These are phyloP conservation scores for Haliaeetus leucogaster DNA, from an alignment of 2,113 vertebrate genomes.

Conservation along the genomic window DNA sequence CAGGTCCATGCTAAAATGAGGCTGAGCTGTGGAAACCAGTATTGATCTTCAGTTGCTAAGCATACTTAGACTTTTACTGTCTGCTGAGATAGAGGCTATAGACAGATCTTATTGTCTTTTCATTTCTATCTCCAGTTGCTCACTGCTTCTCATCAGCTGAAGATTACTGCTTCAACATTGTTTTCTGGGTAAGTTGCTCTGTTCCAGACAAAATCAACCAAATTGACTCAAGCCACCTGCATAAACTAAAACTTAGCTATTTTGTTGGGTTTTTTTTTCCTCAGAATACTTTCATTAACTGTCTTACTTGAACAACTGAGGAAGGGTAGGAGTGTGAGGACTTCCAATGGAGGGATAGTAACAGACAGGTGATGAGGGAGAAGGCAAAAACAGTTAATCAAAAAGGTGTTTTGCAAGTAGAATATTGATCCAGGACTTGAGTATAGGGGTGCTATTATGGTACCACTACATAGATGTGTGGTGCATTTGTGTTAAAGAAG, in stretches of 20 bases:
- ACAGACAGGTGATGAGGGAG: neutral
- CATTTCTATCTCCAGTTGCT: neutral
- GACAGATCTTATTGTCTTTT: neutral
- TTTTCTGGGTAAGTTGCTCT: neutral
- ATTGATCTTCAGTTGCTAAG: neutral
- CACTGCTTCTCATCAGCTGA: neutral
- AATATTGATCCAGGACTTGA: neutral
- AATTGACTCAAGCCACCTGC: neutral
- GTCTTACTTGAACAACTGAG: neutral
- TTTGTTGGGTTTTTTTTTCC: neutral
- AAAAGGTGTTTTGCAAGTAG: neutral
- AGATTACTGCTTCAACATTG: accelerated
- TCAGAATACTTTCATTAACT: neutral
- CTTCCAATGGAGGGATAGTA: neutral
- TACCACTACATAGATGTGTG: neutral
- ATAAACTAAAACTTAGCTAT: neutral
- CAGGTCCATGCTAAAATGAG: neutral
- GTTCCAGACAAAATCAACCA: neutral
- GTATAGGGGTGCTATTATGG: neutral
- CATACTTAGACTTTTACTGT: neutral
- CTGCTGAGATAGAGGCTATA: neutral
- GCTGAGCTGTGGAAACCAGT: neutral
- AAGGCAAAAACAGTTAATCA: neutral
- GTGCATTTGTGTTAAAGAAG: neutral
- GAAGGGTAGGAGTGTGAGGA: neutral